Percentiles rank a stretch among this genome's conserved stretches.
These are phyloP conservation scores for Drosophila kepulauana DNA, from an alignment of 1,140 invertebrate species.

Conservation along the genomic window DNA sequence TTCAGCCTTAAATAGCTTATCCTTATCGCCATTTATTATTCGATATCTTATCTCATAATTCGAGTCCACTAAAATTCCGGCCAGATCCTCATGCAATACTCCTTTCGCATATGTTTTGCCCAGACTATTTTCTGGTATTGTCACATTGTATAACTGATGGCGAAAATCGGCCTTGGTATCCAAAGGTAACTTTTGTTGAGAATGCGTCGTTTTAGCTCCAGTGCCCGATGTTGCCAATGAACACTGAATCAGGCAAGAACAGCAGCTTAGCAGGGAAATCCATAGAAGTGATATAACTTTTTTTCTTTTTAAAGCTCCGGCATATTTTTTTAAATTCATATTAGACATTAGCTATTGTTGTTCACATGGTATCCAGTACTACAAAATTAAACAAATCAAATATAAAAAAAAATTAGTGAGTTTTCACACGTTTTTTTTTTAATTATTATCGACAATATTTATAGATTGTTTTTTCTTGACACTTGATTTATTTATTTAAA, in stretches of 20 bases:
- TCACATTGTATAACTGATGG: conserved; percentile 93
- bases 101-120: conserved; percentile 91
- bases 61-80: conserved; percentile 86
- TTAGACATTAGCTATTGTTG: conserved; percentile 65
- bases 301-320: conserved; percentile 68
- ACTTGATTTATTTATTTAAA: not conserved
- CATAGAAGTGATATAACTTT: conserved; percentile 54
- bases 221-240: conserved; percentile 44
- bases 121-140: conserved; percentile 95
- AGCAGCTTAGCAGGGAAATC: conserved; percentile 61
- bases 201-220: conserved; percentile 33
- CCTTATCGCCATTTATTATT: conserved; percentile 93
- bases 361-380: conserved; percentile 75
- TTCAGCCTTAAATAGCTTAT: conserved; percentile 97
- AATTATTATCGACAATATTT: not conserved
- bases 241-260: conserved; percentile 51
- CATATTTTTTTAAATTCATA: conserved; percentile 81
- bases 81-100: conserved; percentile 86
- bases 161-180: conserved; percentile 87
- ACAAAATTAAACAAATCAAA: conserved; percentile 31
- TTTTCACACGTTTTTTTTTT: not conserved
- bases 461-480: not conserved
- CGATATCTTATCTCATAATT: conserved; percentile 90
- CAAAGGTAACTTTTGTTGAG: conserved; percentile 20
- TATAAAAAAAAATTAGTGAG: conserved; percentile 2